Conservation (phyloP, 2,888 invertebrate genomes). For the Cheilosia scutellata region DNA sequence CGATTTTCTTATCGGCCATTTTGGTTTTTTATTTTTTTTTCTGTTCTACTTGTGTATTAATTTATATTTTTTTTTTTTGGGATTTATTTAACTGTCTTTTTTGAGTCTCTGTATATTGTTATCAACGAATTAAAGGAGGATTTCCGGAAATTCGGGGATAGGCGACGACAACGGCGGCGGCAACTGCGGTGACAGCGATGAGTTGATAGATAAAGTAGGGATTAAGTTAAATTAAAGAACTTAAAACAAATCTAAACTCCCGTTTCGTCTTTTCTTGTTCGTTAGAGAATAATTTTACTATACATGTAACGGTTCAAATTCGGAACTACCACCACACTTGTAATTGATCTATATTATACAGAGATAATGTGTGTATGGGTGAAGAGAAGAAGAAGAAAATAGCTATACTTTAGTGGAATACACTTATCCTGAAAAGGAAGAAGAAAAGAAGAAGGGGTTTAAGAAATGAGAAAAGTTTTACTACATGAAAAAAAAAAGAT, state of each 20-base stretch:
- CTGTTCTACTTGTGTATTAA: conserved; percentile 51
- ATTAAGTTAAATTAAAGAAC: conserved; percentile 26
- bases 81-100: conserved; percentile 75
- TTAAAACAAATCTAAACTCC: conserved; percentile 33
- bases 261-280: conserved; percentile 46
- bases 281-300: conserved; percentile 14
- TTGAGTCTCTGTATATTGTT: conserved; percentile 44
- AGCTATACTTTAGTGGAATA: conserved; percentile 51
- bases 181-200: conserved; percentile 25
- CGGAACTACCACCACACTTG: conserved; percentile 49
- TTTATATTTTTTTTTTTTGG: neutral
- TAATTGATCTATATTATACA: conserved; percentile 45
- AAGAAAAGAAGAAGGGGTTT: conserved; percentile 48
- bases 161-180: conserved; percentile 53
- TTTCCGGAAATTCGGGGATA: conserved; percentile 53
- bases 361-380: conserved; percentile 43
- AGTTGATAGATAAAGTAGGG: conserved; percentile 21
- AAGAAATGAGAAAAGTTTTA: conserved; percentile 23
- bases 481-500: conserved; percentile 9
- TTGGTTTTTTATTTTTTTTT: conserved; percentile 74
- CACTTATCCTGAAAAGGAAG: conserved; percentile 64
- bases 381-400: conserved; percentile 20
- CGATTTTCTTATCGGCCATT: conserved; percentile 92
- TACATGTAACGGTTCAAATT: conserved; percentile 20
- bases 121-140: conserved; percentile 24